Evolutionary conservation across 2,113 vertebrate genomes (phyloP), one percentile per base, ranked within the genome.

Genomic region (Cephalopterus ornatus): DNA sequence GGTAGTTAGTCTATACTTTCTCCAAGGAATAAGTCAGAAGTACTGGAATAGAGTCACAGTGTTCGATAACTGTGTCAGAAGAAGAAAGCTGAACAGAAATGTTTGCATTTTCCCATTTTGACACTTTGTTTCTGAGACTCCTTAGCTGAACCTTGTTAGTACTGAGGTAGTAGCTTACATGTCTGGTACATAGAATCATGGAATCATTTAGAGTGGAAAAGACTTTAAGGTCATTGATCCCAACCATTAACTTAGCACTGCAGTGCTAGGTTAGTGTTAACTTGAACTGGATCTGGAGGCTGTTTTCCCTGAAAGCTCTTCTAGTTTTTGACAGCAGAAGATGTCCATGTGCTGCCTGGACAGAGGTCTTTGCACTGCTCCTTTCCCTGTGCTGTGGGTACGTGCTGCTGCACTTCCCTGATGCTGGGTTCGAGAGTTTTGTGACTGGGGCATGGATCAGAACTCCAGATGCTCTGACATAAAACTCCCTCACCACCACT

Each of bases 281-380:
- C 13, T 20, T 47, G 44, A 22, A 6, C 42, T 9, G 27, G 9
- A 5, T 46, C 39, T 67, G 75, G 46, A 77, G 19, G 24, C 41
- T 1, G 1, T 77, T 50, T 80, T 59, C 35, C 26, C 22, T 4
- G 8, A 12, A 10, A 49, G 21, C 49, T 88, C 37, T 56, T 33
- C 21, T 30, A 4, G 30, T 21, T 65, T 79, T 53, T 27, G 24
- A 9, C 46, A 49, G 37, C 33, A 24, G 61, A 8, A 14, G 59
- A 7, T 77, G n/a, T n/a, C n/a, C n/a, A n/a, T n/a, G n/a, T 47
- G n/a, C 42, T 3, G 5, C 73, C 47, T 23, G 76, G 33, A 46
- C 8, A 5, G 30, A 12, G 9, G 26, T 21, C 22, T 37, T n/a
- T 0, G 2, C 23, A 0, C 24, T 0, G 1, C 59, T 53, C 32